Evolutionary conservation across 2,888 invertebrate genomes (phyloP), one percentile per base, ranked within the genome.

Genomic region (Griposia aprilina): DNA sequence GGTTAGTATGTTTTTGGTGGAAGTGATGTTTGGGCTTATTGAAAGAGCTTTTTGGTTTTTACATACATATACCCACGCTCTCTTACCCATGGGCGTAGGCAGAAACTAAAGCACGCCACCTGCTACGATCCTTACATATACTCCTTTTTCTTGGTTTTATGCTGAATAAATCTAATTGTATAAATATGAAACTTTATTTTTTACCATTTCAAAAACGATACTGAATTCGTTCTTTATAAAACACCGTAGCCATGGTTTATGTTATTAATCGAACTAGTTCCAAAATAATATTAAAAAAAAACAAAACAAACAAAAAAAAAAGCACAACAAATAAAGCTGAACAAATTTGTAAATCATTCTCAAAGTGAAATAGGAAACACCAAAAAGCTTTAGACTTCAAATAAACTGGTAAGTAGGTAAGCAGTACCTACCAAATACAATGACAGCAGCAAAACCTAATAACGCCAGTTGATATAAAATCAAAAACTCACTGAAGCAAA

Each of bases 401-500:
- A 30, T 30, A 30, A 30, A 20, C 30, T 20, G 15, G 6, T 45
- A 50, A 79, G 10, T 15, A 52, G 7, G 30, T 30, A 15, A 17
- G 45, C 15, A 45, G 26, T 70, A 52, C 57, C 13, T 62, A 52
- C 4, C 13, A 59, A 82, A 63, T 50, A 30, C 26, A 70, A 76
- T 68, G 2, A 41, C 41, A 26, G 30, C 45, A 45, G 10, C 60
- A 30, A 36, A 57, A 52, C 20, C 6, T 65, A 65, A 86, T 63
- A 69, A 73, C 3, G 63, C 62, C 62, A 78, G 30, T 86, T 75
- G 8, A 67, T 70, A n/a, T 30, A 55, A 62, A 45, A 48, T 71
- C 20, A 60, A 62, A 75, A 75, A 67, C 13, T 62, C 65, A 45
- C 17, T 45, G 36, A 66, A 60, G 74, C 23, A 57, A 71, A 84